Conservation (phyloP, 2,797 vertebrate genomes). For the Ctenopoma multispine region DNA sequence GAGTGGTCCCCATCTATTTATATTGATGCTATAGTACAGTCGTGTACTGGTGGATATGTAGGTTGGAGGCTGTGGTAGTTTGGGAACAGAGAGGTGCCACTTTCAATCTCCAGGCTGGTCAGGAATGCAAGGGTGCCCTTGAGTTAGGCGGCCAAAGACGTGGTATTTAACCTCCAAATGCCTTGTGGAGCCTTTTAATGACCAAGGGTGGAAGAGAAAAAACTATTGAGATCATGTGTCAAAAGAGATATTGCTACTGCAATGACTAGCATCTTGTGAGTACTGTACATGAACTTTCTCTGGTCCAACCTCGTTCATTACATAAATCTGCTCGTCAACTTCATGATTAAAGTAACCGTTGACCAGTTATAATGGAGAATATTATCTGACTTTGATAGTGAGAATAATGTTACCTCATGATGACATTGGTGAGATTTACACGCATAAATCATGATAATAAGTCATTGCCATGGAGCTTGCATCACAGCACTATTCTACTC, state of each 20-base stretch:
- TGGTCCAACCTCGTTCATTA: too few relatives aligned
- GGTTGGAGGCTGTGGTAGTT: constrained; percentile 10
- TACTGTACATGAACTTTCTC: too few relatives aligned
- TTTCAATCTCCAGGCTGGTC: constrained; percentile 16
- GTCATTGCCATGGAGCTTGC: background rate
- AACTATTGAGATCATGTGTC: background rate
- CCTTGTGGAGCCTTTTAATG: background rate
- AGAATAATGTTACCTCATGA: background rate
- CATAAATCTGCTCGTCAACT: too few relatives aligned
- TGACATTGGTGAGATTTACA: background rate
- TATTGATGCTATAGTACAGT: constrained; percentile 25
- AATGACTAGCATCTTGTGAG: background rate
- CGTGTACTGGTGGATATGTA: constrained; percentile 19
- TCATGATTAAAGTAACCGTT: background rate
- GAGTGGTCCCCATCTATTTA: constrained; percentile 18
- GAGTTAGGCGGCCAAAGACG: constrained; percentile 2
- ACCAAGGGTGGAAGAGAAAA: background rate
- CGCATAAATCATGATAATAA: background rate
- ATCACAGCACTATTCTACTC: constrained; percentile 35
- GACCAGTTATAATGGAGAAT: background rate
- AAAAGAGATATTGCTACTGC: background rate
- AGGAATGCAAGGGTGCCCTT: constrained; percentile 29
- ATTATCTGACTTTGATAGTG: background rate
- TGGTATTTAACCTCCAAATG: constrained; percentile 26
- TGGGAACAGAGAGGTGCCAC: constrained; percentile 10